Evolutionary conservation across 2,888 invertebrate species (phyloP).

Genomic region (Troglohyphantes excavatus): DNA sequence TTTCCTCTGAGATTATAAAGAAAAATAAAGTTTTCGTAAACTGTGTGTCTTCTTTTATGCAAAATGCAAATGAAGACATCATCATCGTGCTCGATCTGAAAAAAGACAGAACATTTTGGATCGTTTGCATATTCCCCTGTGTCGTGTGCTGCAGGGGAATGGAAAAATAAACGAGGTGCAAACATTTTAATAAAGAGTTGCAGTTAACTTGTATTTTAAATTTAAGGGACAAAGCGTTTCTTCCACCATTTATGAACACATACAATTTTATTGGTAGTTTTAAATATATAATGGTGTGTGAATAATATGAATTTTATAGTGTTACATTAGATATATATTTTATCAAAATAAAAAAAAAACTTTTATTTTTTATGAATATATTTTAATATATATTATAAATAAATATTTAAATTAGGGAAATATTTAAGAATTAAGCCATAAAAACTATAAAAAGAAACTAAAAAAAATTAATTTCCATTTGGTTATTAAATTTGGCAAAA

Average conservation of each 20-base stretch:
- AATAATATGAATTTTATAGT: too few relatives aligned
- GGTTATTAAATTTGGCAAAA: too few relatives aligned
- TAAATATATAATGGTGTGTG: too few relatives aligned
- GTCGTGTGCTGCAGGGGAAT: background rate
- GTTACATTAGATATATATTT: too few relatives aligned
- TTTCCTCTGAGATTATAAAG: background rate
- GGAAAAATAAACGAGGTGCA: background rate
- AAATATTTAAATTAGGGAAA: too few relatives aligned
- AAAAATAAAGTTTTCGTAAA: slow-evolving; percentile 23
- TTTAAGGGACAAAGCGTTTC: background rate
- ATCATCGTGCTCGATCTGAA: background rate
- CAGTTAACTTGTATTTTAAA: background rate
- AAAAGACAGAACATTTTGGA: background rate
- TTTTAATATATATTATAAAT: too few relatives aligned
- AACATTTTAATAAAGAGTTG: slow-evolving; percentile 32
- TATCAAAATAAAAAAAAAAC: too few relatives aligned
- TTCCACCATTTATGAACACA: slow-evolving; percentile 10
- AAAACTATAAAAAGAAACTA: too few relatives aligned
- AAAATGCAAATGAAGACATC: slow-evolving; percentile 47
- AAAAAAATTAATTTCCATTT: too few relatives aligned
- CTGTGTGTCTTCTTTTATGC: slow-evolving; percentile 21
- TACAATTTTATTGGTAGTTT: too few relatives aligned
- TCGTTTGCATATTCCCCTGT: slow-evolving; percentile 45
- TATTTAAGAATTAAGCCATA: too few relatives aligned
- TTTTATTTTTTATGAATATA: too few relatives aligned